Percentiles rank a stretch among this genome's conserved stretches.
These are phyloP conservation scores for Scatophagus argus DNA, from an alignment of 2,113 vertebrate species.

Conservation along the genomic window DNA sequence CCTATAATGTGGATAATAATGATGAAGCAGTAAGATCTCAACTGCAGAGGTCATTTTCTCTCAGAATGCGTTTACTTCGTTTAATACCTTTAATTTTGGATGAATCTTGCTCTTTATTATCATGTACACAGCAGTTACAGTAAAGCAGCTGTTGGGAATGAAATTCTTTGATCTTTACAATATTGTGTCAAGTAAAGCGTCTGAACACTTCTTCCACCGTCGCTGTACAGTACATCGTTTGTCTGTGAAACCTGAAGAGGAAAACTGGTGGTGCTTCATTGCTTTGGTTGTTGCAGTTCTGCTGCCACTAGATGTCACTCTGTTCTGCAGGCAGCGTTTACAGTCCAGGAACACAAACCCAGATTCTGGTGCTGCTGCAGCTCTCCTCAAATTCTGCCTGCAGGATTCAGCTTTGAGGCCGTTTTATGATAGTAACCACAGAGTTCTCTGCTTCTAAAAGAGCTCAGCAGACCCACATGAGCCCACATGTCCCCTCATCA, in stretches of 20 bases:
- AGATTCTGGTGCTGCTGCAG: background rate
- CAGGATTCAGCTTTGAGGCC: background rate
- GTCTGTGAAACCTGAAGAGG: background rate
- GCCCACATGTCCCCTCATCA: background rate
- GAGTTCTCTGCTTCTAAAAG: too few relatives aligned
- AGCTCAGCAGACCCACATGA: too few relatives aligned
- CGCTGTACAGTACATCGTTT: background rate
- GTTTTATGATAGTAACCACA: too few relatives aligned
- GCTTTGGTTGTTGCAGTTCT: background rate
- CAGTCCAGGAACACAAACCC: background rate
- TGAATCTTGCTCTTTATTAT: too few relatives aligned
- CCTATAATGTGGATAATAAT: too few relatives aligned
- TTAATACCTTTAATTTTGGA: too few relatives aligned
- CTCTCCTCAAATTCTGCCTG: background rate
- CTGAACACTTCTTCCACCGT: background rate
- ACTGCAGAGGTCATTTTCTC: too few relatives aligned
- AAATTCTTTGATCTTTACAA: too few relatives aligned
- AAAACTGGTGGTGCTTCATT: background rate
- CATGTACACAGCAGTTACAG: too few relatives aligned
- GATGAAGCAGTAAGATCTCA: too few relatives aligned
- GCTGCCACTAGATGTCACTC: constrained; percentile 19
- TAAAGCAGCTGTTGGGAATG: too few relatives aligned
- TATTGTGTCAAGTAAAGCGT: background rate
- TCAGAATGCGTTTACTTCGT: too few relatives aligned
- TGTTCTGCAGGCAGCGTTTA: background rate